Evolutionary conservation across 2,113 vertebrate genomes (phyloP).

Genomic region (Pachycephala philippinensis): DNA sequence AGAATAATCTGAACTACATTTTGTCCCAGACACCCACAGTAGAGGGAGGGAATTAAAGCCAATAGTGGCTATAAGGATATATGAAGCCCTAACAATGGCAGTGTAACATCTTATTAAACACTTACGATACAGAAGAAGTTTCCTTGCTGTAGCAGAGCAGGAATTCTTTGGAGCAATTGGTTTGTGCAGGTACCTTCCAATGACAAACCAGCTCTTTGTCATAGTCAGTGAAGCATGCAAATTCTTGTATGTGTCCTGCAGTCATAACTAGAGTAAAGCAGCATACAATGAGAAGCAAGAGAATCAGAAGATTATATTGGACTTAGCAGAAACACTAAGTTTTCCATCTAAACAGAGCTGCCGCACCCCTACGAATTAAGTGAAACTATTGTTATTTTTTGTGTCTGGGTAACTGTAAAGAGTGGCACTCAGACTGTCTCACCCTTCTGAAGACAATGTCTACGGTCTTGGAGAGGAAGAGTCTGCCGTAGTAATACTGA

Average conservation of each 20-base stretch:
- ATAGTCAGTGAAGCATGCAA: conserved; percentile 67
- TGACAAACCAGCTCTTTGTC: conserved; percentile 40
- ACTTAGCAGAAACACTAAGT: background rate
- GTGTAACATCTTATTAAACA: background rate
- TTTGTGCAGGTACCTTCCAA: conserved; percentile 42
- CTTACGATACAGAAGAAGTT: background rate
- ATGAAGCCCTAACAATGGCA: background rate
- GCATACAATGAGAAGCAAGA: background rate
- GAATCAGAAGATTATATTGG: background rate
- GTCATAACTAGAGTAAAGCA: conserved; percentile 24
- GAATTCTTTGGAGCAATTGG: conserved; percentile 56
- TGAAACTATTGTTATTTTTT: background rate
- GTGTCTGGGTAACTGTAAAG: background rate
- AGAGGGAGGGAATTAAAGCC: background rate
- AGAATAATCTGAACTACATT: background rate
- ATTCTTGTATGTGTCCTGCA: background rate
- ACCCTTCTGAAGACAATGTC: background rate
- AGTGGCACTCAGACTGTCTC: background rate
- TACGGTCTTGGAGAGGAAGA: background rate
- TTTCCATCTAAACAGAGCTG: background rate
- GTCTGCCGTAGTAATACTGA: background rate
- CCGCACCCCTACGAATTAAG: background rate
- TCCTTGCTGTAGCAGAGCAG: background rate
- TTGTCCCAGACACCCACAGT: background rate
- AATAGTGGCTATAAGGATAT: background rate